Percentiles rank a stretch among this genome's conserved stretches.
Conservation (phyloP, 2,888 invertebrate species). For the Meta bourneti region DNA sequence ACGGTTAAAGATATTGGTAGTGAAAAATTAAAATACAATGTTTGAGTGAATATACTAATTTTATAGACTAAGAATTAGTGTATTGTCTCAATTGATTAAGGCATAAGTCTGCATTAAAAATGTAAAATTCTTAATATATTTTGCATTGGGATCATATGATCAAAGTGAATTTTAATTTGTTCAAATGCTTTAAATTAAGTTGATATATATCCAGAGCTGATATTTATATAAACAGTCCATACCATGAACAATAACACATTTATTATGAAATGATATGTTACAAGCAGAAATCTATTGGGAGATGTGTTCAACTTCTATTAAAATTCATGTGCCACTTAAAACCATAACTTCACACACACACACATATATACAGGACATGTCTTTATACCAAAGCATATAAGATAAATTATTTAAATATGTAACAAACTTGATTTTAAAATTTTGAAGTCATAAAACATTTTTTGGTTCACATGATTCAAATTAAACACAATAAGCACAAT, state of each 20-base stretch:
- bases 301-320: slow-evolving; percentile 68
- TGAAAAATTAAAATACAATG: too few relatives aligned
- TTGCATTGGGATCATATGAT: too few relatives aligned
- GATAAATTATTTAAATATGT: slow-evolving; percentile 44
- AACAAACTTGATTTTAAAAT: slow-evolving; percentile 30
- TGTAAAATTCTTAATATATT: too few relatives aligned
- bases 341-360: slow-evolving; percentile 28
- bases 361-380: slow-evolving; percentile 43
- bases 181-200: too few relatives aligned
- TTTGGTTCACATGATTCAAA: not conserved
- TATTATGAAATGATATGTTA: slow-evolving; percentile 73
- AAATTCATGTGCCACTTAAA: slow-evolving; percentile 69
- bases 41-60: too few relatives aligned
- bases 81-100: too few relatives aligned
- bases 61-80: too few relatives aligned
- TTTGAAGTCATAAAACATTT: slow-evolving; percentile 37
- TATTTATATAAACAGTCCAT: not conserved
- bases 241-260: slow-evolving; percentile 67
- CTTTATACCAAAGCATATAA: slow-evolving; percentile 20
- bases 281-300: slow-evolving; percentile 66
- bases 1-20: too few relatives aligned
- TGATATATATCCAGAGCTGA: too few relatives aligned
- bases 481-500: slow-evolving; percentile 3
- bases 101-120: too few relatives aligned
- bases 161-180: too few relatives aligned